Conservation (phyloP, 2,888 invertebrate species). For the Agrotis segetum region DNA sequence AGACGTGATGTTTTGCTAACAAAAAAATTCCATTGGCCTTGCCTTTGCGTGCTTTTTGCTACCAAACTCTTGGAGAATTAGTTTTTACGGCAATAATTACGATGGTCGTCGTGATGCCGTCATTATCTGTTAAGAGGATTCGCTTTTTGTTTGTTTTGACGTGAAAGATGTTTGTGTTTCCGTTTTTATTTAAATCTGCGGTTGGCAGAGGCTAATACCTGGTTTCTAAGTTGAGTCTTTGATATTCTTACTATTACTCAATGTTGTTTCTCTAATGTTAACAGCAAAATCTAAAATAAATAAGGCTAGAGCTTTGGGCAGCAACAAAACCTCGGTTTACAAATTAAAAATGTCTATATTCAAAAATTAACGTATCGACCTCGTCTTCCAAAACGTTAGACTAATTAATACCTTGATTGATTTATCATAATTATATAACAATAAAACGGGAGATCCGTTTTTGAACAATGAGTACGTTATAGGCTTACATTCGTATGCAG, state of each 20-base stretch:
- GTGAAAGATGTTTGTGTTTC: slow-evolving; percentile 38
- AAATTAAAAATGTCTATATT: too few relatives aligned
- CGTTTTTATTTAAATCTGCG: slow-evolving; percentile 5
- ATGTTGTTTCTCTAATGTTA: not conserved
- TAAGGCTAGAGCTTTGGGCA: too few relatives aligned
- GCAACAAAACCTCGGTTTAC: too few relatives aligned
- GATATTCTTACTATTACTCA: not conserved
- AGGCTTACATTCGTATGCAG: not conserved
- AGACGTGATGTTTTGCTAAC: not conserved
- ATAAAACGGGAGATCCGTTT: too few relatives aligned
- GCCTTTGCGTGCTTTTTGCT: slow-evolving; percentile 66
- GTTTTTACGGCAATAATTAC: slow-evolving; percentile 70
- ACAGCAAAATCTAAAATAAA: too few relatives aligned
- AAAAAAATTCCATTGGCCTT: slow-evolving; percentile 56
- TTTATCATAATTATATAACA: too few relatives aligned
- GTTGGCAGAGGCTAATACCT: not conserved
- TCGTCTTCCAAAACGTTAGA: too few relatives aligned
- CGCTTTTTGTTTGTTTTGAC: slow-evolving; percentile 49
- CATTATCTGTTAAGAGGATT: slow-evolving; percentile 57
- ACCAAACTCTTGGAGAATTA: slow-evolving; percentile 61
- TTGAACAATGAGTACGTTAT: too few relatives aligned
- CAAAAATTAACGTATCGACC: too few relatives aligned
- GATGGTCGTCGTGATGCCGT: slow-evolving; percentile 57
- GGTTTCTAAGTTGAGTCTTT: not conserved
- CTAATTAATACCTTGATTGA: too few relatives aligned